These are phyloP conservation scores for Hylaea fasciaria DNA, from an alignment of 2,888 invertebrate genomes.

Conservation along the genomic window DNA sequence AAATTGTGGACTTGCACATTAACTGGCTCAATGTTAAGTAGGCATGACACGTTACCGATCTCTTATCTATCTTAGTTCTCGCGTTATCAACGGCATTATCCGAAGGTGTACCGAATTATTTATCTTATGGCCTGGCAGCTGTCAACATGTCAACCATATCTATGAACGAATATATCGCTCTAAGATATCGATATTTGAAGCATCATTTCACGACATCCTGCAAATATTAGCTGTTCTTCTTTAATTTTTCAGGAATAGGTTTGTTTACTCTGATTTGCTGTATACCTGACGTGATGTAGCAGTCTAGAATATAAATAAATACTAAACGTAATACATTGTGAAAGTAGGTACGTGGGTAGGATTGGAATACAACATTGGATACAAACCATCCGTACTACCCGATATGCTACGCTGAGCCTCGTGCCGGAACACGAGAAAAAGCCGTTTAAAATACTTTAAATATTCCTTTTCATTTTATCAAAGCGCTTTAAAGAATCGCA, in stretches of 20 bases:
- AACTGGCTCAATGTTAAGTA: constrained; percentile 2
- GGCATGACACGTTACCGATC: constrained; percentile 38
- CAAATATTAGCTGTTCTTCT: constrained; percentile 15
- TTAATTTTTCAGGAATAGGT: too few species aligned
- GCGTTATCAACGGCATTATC: constrained; percentile 61
- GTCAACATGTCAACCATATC: constrained; percentile 73
- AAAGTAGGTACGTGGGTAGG: too few species aligned
- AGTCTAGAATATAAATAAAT: too few species aligned
- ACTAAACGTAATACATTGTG: too few species aligned
- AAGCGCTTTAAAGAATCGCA: constrained; percentile 35
- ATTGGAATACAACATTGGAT: too few species aligned
- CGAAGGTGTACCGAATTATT: constrained; percentile 55
- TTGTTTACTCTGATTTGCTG: too few species aligned
- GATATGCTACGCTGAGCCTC: too few species aligned
- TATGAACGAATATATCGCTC: constrained; percentile 65
- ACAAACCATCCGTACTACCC: too few species aligned
- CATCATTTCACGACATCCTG: constrained; percentile 38
- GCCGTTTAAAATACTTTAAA: constrained; percentile 4
- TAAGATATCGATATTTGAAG: constrained; percentile 49
- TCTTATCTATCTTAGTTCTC: constrained; percentile 52
- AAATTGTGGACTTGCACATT: background rate
- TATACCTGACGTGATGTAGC: too few species aligned
- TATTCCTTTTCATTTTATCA: constrained; percentile 20
- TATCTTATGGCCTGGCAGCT: constrained; percentile 64
- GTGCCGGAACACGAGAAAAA: too few species aligned